Base-by-base conservation (phyloP, 2,888 invertebrate species). In the Ophioninae sp. region DNA sequence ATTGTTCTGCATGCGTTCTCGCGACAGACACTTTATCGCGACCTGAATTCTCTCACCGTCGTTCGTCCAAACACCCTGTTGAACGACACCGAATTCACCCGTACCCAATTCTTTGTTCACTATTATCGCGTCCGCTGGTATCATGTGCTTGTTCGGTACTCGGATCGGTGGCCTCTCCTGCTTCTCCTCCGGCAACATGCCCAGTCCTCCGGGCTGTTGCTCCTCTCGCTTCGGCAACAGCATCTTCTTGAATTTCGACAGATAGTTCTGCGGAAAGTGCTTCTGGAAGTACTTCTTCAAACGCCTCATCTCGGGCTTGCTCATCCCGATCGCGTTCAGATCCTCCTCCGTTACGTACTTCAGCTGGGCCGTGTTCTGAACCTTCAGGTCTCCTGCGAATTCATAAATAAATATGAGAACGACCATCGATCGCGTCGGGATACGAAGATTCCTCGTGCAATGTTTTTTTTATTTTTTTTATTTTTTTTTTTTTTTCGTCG, bases 41-140 rank as follows among this genome's bases (percentile, higher is more conserved):
- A 99, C 99, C 95, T 98, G 97, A 88, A 98, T 96, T 93, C 98
- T 95, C 93, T 98, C 97, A 81, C 97, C 98, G 87, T 98, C 98
- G 91, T 98, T 98, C 70, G 97, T 97, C 99, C 99, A 99, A 8
- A 98, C 97, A 3, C 99, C 99, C 93, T 99, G 99, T 92, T 99
- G 99, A 0, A 99, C 99, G 17, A 98, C 97, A 6, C 99, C 99
- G 94, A 99, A 99, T 93, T 99, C 99, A 17, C 99, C 99, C 89
- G 96, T 97, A 41, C 99, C 99, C 79, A 99, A 94, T 91, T 98
- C 98, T 92, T 99, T 98, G 92, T 98, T 98, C 69, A 99, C 96
- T 82, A 97, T 96, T 89, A 99, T 98, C 87, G 97, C 96, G 90
- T 98, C 98, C 50, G 97, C 96, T 1, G 96, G 96, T 91, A 97